These are phyloP conservation scores for Anguilla anguilla DNA, from an alignment of 2,797 vertebrate species.

Conservation along the genomic window DNA sequence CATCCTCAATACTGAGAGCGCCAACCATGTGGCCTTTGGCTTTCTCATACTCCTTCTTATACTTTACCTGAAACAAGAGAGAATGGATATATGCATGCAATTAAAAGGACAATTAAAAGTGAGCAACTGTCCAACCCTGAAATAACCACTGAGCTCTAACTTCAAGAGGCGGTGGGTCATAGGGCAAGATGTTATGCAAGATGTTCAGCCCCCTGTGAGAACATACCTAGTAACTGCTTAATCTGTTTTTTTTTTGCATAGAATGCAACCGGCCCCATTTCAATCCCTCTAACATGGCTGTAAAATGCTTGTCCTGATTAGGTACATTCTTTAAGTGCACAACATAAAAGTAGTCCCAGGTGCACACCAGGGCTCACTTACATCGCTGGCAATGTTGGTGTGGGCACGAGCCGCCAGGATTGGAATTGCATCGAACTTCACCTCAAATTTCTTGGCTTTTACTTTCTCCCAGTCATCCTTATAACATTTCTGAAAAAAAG, in stretches of 20 bases:
- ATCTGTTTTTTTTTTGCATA: background rate
- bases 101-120: background rate
- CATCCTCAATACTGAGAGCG: conserved; percentile 86
- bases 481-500: conserved; percentile 77
- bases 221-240: background rate
- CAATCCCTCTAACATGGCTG: background rate
- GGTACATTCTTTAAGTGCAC: background rate
- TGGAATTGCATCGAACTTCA: conserved; percentile 84
- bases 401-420: conserved; percentile 89
- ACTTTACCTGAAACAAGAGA: conserved; percentile 76
- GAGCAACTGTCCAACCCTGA: background rate
- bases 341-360: background rate
- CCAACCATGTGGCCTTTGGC: conserved; percentile 87
- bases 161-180: background rate
- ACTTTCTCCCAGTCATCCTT: conserved; percentile 86
- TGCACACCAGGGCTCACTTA: conserved; percentile 64
- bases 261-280: background rate
- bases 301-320: background rate
- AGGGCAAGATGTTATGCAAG: background rate
- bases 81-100: background rate
- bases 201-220: background rate
- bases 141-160: background rate
- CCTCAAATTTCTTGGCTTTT: conserved; percentile 87
- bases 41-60: conserved; percentile 88
- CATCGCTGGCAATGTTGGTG: conserved; percentile 84